Base-by-base conservation (phyloP, 2,888 invertebrate species). In the Steinernema hermaphroditum region DNA sequence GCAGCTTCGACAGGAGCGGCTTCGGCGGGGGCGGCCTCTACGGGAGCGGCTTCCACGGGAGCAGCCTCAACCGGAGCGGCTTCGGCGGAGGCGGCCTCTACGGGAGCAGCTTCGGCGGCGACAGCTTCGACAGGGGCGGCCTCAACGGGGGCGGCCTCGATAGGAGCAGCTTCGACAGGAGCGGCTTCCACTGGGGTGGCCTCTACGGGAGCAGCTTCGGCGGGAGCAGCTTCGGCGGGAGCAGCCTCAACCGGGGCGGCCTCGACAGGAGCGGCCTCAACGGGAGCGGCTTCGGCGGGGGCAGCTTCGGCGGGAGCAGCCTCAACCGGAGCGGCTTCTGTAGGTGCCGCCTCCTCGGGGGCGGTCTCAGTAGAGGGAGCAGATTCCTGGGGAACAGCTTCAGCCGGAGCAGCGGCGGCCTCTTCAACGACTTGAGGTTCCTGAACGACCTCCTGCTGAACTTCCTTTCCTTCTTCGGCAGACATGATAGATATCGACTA, bases 61-160 rank as follows among this genome's bases (percentile, higher is more conserved):
- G 62, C 62, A 16, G 62, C 62, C 16, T 62, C 62, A 62, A 32
- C 62, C 2, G 62, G 62, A 32, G 32, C 62, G n/a, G 62, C 62
- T 2, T 62, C 62, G n/a, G 32, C 62, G 19, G 32, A 32, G 4
- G 62, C 62, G n/a, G 29, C 62, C 16, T 62, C 62, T 4, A 32
- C 62, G 29, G 62, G 62, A 32, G 32, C 62, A 2, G 32, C 62
- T 29, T 62, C 62, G 16, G 16, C 16, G 12, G 54, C 24, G 14
- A 27, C 54, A 27, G 54, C 54, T 27, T 54, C 54, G 14, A 54
- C 54, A 14, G 54, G 22, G 27, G 22, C 54, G 54, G 27, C 54
- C n/a, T n/a, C n/a, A n/a, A n/a, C n/a, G n/a, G n/a, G n/a, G n/a
- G n/a, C n/a, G n/a, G n/a, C n/a, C n/a, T n/a, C n/a, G n/a, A 19